phyloP scores from a whole-genome alignment of 1,140 invertebrate species.

The Nasonia longicornis region DNA sequence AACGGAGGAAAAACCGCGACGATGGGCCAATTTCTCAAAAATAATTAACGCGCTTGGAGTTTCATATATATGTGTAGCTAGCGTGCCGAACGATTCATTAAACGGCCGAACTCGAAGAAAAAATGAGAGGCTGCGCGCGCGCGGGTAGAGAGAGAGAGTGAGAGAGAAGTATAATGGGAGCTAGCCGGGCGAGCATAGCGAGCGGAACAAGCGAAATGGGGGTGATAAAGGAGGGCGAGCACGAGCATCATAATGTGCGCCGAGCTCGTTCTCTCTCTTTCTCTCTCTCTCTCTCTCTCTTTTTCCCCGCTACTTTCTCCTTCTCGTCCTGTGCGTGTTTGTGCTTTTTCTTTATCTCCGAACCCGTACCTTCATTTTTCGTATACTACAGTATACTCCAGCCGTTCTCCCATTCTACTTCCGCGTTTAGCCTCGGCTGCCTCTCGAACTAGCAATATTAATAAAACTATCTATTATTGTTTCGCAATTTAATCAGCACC shows the following conservation, averaged over 20 bases:
- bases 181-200: neutral
- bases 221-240: constrained; percentile 15
- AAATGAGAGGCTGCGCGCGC: neutral
- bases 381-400: no score
- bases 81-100: constrained; percentile 19
- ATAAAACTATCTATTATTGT: no score
- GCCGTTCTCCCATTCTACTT: no score
- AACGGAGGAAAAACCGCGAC: constrained; percentile 10
- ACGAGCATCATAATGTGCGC: constrained; percentile 15
- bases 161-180: constrained; percentile 12
- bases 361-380: constrained; percentile 1
- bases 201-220: constrained; percentile 1
- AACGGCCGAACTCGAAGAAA: neutral
- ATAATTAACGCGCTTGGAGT: constrained; percentile 39
- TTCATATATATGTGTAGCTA: constrained; percentile 8
- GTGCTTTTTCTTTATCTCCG: constrained; percentile 9
- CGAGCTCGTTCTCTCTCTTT: constrained; percentile 11
- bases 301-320: neutral
- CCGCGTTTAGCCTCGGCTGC: no score
- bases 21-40: constrained; percentile 37
- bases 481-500: no score
- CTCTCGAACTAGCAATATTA: no score
- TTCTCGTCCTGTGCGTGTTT: neutral
- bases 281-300: neutral
- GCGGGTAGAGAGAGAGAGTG: neutral